Percentiles rank a stretch among this genome's conserved stretches.
phyloP scores from a whole-genome alignment of 2,113 vertebrate genomes.

The Corydoras maculifer region DNA sequence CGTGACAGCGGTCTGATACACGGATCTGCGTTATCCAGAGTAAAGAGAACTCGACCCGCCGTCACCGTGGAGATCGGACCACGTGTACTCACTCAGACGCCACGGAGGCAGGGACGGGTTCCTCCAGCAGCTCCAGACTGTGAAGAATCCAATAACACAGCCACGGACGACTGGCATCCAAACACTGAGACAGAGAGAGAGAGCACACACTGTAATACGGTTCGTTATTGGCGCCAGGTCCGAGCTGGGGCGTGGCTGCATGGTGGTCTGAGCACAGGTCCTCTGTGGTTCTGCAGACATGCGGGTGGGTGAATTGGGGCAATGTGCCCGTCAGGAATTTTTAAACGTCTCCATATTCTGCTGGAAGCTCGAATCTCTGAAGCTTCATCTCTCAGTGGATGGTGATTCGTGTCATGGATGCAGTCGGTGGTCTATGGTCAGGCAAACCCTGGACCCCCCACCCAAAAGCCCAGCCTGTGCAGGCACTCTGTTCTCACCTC shows the following conservation, averaged over 20 bases:
- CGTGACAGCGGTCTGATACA: too few relatives aligned
- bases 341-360: too few relatives aligned
- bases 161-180: constrained; percentile 97
- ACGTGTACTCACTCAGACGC: constrained; percentile 80
- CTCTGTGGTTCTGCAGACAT: too few relatives aligned
- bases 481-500: constrained; percentile 59
- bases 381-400: too few relatives aligned
- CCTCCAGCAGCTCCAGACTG: constrained; percentile 87
- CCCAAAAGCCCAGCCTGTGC: not conserved
- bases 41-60: not conserved
- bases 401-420: too few relatives aligned
- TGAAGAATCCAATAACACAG: constrained; percentile 98
- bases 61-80: not conserved
- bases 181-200: constrained; percentile 67
- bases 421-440: too few relatives aligned
- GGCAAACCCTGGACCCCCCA: not conserved
- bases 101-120: constrained; percentile 75
- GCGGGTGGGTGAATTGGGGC: too few relatives aligned
- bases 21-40: not conserved
- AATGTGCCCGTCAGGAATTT: too few relatives aligned
- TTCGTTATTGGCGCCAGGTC: too few relatives aligned
- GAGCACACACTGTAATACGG: not conserved
- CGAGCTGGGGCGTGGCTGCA: too few relatives aligned
- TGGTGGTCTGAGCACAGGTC: too few relatives aligned
- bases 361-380: too few relatives aligned